phyloP scores from a whole-genome alignment of 2,113 vertebrate genomes.

The Siniperca chuatsi region DNA sequence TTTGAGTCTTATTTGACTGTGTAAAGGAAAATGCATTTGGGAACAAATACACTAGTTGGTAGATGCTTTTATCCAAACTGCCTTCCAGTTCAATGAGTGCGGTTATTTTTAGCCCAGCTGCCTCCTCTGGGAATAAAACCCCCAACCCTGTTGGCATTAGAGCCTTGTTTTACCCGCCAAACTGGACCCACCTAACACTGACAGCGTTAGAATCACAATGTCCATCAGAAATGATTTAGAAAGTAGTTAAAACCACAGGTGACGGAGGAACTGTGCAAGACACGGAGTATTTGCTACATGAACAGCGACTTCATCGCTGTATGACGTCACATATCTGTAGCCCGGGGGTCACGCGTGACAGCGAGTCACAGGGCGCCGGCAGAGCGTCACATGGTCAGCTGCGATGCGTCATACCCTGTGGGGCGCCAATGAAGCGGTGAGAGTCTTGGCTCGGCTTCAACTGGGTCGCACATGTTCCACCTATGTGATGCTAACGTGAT shows the following conservation, averaged over 20 bases:
- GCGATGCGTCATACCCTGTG: slow-evolving; percentile 53
- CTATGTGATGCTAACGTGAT: slow-evolving; percentile 26
- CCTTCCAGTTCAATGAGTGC: slow-evolving; percentile 33
- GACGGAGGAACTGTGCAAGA: neutral
- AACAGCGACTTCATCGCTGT: neutral
- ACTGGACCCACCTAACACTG: neutral
- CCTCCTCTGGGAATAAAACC: slow-evolving; percentile 45
- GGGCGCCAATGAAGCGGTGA: slow-evolving; percentile 36
- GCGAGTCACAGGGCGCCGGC: slow-evolving; percentile 16
- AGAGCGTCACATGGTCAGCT: slow-evolving; percentile 49
- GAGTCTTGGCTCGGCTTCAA: slow-evolving; percentile 35
- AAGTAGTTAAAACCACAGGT: neutral
- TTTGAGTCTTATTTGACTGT: neutral
- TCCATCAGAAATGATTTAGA: neutral
- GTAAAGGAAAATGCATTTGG: neutral
- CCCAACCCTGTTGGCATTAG: neutral
- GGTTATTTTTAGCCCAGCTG: slow-evolving; percentile 58
- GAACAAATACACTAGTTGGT: slow-evolving; percentile 5
- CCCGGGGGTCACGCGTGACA: slow-evolving; percentile 21
- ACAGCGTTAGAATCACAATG: neutral
- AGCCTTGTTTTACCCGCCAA: neutral
- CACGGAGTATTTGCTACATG: neutral
- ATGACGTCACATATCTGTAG: neutral
- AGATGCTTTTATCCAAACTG: slow-evolving; percentile 35
- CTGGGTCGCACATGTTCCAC: slow-evolving; percentile 61